Base-by-base conservation (phyloP, 2,888 invertebrate genomes). In the Cremastinae sp. region DNA sequence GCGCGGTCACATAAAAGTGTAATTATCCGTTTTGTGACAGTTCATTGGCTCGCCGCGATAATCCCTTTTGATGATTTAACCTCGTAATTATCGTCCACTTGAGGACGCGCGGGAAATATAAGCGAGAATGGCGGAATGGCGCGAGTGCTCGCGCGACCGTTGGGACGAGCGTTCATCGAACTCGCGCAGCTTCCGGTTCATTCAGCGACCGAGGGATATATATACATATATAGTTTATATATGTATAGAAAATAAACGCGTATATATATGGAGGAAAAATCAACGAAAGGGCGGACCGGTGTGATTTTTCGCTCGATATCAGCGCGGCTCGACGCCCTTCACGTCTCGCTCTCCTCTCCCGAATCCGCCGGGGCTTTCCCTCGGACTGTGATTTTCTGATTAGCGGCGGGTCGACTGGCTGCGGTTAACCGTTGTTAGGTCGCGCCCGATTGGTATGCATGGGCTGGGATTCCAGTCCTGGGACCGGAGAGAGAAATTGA, bases 341-440 rank as follows among this genome's bases (percentile, higher is more conserved):
- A 14, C 18, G 41, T 61, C 65, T 41, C 20, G 64, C 56, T 16
- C 73, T 34, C 47, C 54, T 43, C 47, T 68, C 71, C 64, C 68
- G 51, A 41, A 81, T 84, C 88, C 86, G 80, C 47, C 83, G 86
- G 87, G 87, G 82, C 86, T 87, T 86, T 28, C 28, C 85, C 84
- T 84, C 83, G 86, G 84, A 84, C 84, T 84, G 86, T 88, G 88
- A 89, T 89, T 89, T 88, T 88, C 88, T 89, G 88, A 89, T 89
- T 89, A 89, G 86, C 84, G 82, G 84, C 80, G 85, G 88, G 87
- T 88, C 86, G 89, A 88, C 86, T 87, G 88, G 85, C 81, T 88
- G 86, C 88, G 86, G 88, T 88, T 89, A 89, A 88, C 87, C 86
- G 88, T 89, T 87, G 88, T 88, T 89, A 89, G 86, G 87, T 87